These are phyloP conservation scores for Epizoanthus rinbou DNA, from an alignment of 92 coral and sea anemone genomes.

Conservation along the genomic window DNA sequence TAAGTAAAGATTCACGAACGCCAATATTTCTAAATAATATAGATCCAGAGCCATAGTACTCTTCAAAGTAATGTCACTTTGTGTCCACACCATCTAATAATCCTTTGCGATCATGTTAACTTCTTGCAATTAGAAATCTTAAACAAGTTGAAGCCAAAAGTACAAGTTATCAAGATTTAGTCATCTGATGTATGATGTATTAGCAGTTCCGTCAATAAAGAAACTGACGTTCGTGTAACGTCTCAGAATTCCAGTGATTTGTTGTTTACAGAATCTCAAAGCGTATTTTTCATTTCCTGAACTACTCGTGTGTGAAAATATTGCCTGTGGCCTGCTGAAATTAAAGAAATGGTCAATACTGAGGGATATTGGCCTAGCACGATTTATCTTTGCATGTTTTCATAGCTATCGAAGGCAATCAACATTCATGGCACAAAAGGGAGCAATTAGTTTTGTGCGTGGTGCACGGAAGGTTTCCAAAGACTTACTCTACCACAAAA, in stretches of 20 bases:
- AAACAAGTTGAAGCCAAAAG: too few species aligned
- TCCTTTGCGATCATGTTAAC: too few species aligned
- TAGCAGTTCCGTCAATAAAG: too few species aligned
- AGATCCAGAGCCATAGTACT: too few species aligned
- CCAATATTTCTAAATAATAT: neutral
- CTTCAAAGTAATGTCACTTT: too few species aligned
- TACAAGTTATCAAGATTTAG: too few species aligned
- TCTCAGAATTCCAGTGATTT: slow-evolving; percentile 32
- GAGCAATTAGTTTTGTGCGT: slow-evolving; percentile 16
- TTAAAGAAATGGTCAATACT: slow-evolving; percentile 30
- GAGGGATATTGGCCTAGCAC: slow-evolving; percentile 37
- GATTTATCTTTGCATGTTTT: slow-evolving; percentile 27
- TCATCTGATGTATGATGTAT: too few species aligned
- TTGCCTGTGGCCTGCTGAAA: slow-evolving; percentile 40
- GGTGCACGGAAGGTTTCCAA: slow-evolving; percentile 38
- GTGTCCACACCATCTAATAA: too few species aligned
- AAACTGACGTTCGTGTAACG: neutral
- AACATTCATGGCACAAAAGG: slow-evolving; percentile 29
- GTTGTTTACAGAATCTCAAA: slow-evolving; percentile 37
- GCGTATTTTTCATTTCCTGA: slow-evolving; percentile 40
- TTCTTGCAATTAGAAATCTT: too few species aligned
- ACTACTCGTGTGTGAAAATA: slow-evolving; percentile 45
- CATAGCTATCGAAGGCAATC: slow-evolving; percentile 29
- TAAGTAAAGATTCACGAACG: neutral
- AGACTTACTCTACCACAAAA: neutral